Evolutionary conservation across 1,140 invertebrate species (phyloP), one percentile per base, ranked within the genome.

Genomic region (Neodiprion virginianus): DNA sequence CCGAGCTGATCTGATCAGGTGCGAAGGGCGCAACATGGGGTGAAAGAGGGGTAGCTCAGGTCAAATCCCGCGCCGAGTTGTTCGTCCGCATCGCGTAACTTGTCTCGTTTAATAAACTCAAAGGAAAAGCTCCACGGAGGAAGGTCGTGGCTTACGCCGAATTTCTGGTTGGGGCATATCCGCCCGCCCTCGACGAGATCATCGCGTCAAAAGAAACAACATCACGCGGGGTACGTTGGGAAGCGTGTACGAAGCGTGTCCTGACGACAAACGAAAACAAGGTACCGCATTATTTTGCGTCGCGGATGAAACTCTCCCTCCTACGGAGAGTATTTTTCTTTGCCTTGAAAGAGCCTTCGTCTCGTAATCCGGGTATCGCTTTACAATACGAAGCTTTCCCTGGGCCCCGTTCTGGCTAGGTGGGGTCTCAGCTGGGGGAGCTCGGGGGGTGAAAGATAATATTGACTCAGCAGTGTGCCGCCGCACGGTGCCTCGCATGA

Each of bases 291-390:
- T 71, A 71, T 71, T 40, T 48, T 12, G 70, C 40, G n/a, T 61
- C 53, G 53, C 53, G 53, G 53, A 40, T 61, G 53, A 61, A 17
- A 5, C 53, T 40, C 28, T 61, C 53, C 53, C 11, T 61, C 53
- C 53, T 61, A 4, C 11, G 53, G 53, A 5, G 72, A 76, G 74
- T 82, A 79, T 80, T 82, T 82, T 79, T 80, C 79, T 80, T 78
- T 68, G 71, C 78, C 78, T 74, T 80, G 76, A 74, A 79, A 61
- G 53, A 61, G 8, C 53, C 53, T 61, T 61, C 53, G 11, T 61
- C 80, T 79, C 79, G 80, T 83, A 83, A 83, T 83, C 80, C 82
- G 77, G 79, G 77, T 82, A 82, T 83, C 82, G 75, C 76, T 80
- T 82, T 81, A 81, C 80, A 82, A 80, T 81, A 75, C 79, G 67